Percentiles rank a stretch among this genome's conserved stretches.
These are phyloP conservation scores for Thamnophis sirtalis DNA, from an alignment of 2,113 vertebrate genomes.

Conservation along the genomic window DNA sequence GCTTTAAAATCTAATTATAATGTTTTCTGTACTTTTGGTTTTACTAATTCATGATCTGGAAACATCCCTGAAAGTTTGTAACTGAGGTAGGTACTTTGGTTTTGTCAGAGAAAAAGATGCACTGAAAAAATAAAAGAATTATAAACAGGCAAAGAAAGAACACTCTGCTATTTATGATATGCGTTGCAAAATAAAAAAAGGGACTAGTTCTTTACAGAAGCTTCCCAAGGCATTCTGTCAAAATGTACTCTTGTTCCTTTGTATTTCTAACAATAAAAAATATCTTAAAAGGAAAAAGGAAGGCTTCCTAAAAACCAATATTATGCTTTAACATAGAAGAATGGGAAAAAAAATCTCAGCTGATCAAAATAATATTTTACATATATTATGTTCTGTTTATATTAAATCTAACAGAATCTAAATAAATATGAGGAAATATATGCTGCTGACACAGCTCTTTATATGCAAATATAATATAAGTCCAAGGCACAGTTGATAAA, in stretches of 20 bases:
- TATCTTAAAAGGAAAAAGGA: neutral
- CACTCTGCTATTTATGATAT: neutral
- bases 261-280: neutral
- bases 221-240: neutral
- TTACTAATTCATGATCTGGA: neutral
- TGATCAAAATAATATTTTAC: neutral
- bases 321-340: neutral
- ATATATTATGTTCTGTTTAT: neutral
- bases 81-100: neutral
- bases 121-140: neutral
- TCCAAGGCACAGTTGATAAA: conserved; percentile 52
- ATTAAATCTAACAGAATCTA: neutral
- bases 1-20: neutral
- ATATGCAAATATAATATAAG: conserved; percentile 56
- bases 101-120: neutral
- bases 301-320: neutral
- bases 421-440: conserved; percentile 14
- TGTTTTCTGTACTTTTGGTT: neutral
- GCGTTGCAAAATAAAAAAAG: neutral
- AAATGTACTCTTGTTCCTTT: neutral
- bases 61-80: neutral
- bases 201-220: neutral
- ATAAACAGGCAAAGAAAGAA: neutral
- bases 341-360: no score
- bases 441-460: conserved; percentile 28